Evolutionary conservation across 2,888 invertebrate genomes (phyloP), one percentile per base, ranked within the genome.

Genomic region (Linyphia triangularis): DNA sequence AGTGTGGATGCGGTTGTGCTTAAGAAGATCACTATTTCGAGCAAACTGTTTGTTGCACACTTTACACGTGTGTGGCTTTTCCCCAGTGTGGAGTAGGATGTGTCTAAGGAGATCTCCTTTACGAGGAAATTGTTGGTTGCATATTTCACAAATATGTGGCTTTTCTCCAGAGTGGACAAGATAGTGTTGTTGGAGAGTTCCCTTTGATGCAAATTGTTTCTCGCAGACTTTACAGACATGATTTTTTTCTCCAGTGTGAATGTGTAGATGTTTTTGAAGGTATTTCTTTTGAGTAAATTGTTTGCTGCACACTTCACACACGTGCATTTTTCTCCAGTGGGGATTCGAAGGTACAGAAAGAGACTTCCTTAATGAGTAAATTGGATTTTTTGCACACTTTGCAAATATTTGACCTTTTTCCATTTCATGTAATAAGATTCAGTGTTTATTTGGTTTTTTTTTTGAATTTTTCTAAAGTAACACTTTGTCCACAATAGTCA

Each of bases 251-350:
- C 19, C 22, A 1, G 63, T 24, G 24, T 63, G 63, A 19, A 16
- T 69, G 4, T 9, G 26, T 4, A 19, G 69, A 19, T 69, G 69
- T 2, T 33, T 9, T n/a, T 22, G 26, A 16, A 69, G 33, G 2
- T 10, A 7, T 0, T 19, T 33, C 9, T 19, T 19, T 16, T 69
- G 28, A 10, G 7, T 33, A 26, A 33, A 69, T 19, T 10, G 13
- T 19, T 69, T 69, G 37, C 19, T 69, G 37, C 69, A 69, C 10
- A 33, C 33, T 33, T 69, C 19, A n/a, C n/a, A 30, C 69, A 69
- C 13, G 7, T 69, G 22, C 6, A 33, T 16, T 51, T 13, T n/a
- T 51, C 51, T 5, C 51, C 51, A 9, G 51, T 5, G 51, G 13
- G 51, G 9, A n/a, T 51, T 13, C 13, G n/a, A 51, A 13, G 13